Conservation (phyloP, 2,797 vertebrate genomes). For the Microctenopoma stevenorrisi region DNA sequence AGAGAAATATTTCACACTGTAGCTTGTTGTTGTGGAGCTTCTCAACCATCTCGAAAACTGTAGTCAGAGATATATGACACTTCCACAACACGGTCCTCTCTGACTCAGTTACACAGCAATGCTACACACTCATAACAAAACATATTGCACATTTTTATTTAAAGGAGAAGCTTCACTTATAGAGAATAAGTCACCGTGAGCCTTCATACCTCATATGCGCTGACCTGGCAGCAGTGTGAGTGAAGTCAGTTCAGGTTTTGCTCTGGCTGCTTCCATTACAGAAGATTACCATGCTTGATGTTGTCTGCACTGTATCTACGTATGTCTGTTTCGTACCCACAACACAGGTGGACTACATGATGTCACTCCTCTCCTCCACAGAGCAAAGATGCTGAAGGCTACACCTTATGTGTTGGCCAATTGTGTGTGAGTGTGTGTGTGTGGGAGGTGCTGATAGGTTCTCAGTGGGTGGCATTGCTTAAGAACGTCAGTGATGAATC, state of each 20-base stretch:
- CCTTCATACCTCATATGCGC: neutral
- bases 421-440: slow-evolving; percentile 38
- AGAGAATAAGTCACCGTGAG: no score
- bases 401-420: slow-evolving; percentile 56
- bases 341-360: slow-evolving; percentile 65
- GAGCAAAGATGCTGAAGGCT: slow-evolving; percentile 63
- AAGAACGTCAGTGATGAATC: slow-evolving; percentile 60
- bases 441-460: slow-evolving; percentile 59
- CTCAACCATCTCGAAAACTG: no score
- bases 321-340: slow-evolving; percentile 51
- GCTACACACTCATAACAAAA: no score
- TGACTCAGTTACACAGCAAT: no score
- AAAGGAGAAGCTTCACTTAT: no score
- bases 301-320: slow-evolving; percentile 20
- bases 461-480: slow-evolving; percentile 69
- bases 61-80: no score
- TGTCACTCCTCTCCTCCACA: slow-evolving; percentile 69
- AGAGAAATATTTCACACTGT: no score
- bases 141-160: no score
- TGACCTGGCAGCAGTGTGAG: neutral
- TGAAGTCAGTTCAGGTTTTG: neutral
- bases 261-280: neutral
- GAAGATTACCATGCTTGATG: slow-evolving; percentile 5
- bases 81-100: no score
- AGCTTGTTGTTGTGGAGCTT: no score